Percentiles rank a stretch among this genome's conserved stretches.
Evolutionary conservation across 2,888 invertebrate species (phyloP).

Genomic region (Teleiodes luculella): DNA sequence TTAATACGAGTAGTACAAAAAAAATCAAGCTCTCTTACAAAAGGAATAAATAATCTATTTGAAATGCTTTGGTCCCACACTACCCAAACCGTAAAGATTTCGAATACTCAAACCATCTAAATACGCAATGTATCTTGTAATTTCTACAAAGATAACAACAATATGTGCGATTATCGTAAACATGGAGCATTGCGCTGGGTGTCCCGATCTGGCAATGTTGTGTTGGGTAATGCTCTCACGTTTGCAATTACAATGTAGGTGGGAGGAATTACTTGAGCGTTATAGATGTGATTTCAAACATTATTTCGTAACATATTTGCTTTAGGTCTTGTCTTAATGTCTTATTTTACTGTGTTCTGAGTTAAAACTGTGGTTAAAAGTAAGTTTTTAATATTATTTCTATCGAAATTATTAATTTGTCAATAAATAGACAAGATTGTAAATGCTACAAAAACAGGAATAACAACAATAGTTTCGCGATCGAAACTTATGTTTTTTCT

Average conservation of each 20-base stretch:
- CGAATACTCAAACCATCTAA: neutral
- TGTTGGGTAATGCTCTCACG: constrained; percentile 31
- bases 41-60: too few species aligned
- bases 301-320: constrained; percentile 1
- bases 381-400: too few species aligned
- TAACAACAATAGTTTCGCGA: too few species aligned
- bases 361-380: too few species aligned
- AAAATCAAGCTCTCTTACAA: too few species aligned
- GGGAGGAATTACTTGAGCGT: constrained; percentile 9
- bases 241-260: constrained; percentile 19
- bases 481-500: too few species aligned
- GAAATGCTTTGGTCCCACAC: too few species aligned
- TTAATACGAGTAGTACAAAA: too few species aligned
- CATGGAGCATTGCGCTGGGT: constrained; percentile 31
- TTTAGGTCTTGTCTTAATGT: neutral
- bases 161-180: constrained; percentile 38
- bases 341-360: neutral
- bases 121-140: constrained; percentile 27
- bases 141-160: constrained; percentile 32
- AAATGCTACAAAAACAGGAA: too few species aligned
- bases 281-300: constrained; percentile 4
- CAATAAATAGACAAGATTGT: too few species aligned
- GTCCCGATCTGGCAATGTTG: constrained; percentile 9
- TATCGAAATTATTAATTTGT: too few species aligned
- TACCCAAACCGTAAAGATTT: too few species aligned